Evolutionary conservation across 2,797 vertebrate species (phyloP).

Genomic region (Ciconia nigra): DNA sequence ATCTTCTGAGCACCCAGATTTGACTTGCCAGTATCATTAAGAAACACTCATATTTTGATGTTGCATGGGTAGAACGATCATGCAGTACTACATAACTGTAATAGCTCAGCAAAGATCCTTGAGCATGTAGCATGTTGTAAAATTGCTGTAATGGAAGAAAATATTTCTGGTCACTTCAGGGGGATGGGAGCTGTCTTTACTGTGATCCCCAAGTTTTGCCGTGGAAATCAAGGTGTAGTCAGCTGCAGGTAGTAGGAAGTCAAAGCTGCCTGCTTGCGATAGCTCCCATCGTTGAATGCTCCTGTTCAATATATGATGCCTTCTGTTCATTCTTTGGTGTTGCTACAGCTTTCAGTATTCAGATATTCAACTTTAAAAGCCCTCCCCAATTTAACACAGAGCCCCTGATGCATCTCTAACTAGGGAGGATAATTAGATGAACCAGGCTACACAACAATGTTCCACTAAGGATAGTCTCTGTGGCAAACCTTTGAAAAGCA

Average conservation of each 20-base stretch:
- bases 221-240: not conserved
- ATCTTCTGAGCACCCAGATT: not conserved
- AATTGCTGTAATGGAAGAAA: not conserved
- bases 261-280: not conserved
- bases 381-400: constrained; percentile 21
- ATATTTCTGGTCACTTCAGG: not conserved
- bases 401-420: constrained; percentile 31
- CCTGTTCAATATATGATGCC: not conserved
- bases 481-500: constrained; percentile 53
- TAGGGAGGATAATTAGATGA: constrained; percentile 47
- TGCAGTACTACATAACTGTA: not conserved
- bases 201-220: not conserved
- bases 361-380: constrained; percentile 47
- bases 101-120: not conserved
- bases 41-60: not conserved
- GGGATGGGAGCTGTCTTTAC: not conserved
- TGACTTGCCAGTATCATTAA: not conserved
- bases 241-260: not conserved
- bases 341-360: constrained; percentile 23
- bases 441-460: not conserved
- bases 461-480: not conserved
- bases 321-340: constrained; percentile 15
- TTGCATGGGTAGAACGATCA: not conserved
- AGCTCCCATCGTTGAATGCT: not conserved
- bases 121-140: not conserved